A percentile compares a stretch with the other conserved stretches of the same genome.
Conservation (phyloP, 1,140 invertebrate genomes). For the Drosophila nigrodunni region DNA sequence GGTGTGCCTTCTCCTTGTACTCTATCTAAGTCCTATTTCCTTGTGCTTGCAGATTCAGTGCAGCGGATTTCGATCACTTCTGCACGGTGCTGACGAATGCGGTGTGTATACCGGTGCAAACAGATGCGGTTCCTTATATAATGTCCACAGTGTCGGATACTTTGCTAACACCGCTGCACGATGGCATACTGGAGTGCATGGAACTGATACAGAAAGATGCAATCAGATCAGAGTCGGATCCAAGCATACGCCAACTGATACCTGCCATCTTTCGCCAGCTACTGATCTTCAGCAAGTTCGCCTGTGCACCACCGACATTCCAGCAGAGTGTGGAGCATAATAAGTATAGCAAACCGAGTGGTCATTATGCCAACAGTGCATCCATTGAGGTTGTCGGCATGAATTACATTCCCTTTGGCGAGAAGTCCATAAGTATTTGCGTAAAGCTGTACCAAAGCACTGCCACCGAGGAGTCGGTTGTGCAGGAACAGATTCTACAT, state of each 20-base stretch:
- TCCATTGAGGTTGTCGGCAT: slow-evolving; percentile 91
- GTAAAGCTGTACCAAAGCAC: slow-evolving; percentile 93
- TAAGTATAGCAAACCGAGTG: slow-evolving; percentile 70
- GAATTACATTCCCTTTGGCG: slow-evolving; percentile 95
- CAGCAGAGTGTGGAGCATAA: slow-evolving; percentile 85
- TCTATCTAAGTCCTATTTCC: neutral
- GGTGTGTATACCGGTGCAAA: slow-evolving; percentile 92
- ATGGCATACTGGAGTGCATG: slow-evolving; percentile 92
- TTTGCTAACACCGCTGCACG: slow-evolving; percentile 92
- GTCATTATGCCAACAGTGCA: slow-evolving; percentile 80
- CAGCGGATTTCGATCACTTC: slow-evolving; percentile 91
- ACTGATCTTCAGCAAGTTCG: slow-evolving; percentile 90
- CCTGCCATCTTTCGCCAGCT: slow-evolving; percentile 93
- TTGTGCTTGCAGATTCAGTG: slow-evolving; percentile 87
- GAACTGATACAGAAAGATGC: slow-evolving; percentile 93
- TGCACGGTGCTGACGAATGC: slow-evolving; percentile 91
- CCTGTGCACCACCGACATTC: slow-evolving; percentile 89
- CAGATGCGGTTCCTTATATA: slow-evolving; percentile 92
- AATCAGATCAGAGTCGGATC: slow-evolving; percentile 87
- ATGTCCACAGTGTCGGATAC: slow-evolving; percentile 90
- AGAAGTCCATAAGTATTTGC: slow-evolving; percentile 92
- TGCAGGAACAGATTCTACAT: slow-evolving; percentile 91
- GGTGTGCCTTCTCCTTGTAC: neutral
- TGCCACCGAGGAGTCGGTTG: slow-evolving; percentile 90
- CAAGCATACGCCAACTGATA: slow-evolving; percentile 88